phyloP scores from a whole-genome alignment of 2,888 invertebrate species.

The Trissolcus brochymenae region DNA sequence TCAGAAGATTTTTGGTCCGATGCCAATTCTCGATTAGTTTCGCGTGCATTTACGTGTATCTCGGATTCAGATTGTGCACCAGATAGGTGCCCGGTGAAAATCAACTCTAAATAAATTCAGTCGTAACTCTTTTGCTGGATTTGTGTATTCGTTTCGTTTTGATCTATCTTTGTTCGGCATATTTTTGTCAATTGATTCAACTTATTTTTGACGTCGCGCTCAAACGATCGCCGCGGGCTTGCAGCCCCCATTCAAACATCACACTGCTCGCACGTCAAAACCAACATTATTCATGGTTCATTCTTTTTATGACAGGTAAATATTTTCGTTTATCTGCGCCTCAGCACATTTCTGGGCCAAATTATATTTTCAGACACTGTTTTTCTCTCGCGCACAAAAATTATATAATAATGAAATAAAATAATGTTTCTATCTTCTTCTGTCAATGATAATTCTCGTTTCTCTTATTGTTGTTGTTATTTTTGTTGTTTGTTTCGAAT shows the following conservation, averaged over 20 bases:
- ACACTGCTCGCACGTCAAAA: too few relatives aligned
- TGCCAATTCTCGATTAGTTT: conserved; percentile 56
- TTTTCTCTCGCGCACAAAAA: too few relatives aligned
- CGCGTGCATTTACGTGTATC: conserved; percentile 48
- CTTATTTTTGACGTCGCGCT: conserved; percentile 18
- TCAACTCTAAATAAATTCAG: conserved; percentile 47
- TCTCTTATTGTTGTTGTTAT: too few relatives aligned
- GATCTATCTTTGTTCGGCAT: conserved; percentile 13
- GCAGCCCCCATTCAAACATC: too few relatives aligned
- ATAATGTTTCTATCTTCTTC: neutral
- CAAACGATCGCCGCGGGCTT: conserved; percentile 1
- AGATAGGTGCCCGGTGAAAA: conserved; percentile 42
- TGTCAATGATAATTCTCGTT: too few relatives aligned
- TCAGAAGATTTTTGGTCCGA: conserved; percentile 54
- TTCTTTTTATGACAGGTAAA: too few relatives aligned
- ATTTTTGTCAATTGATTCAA: conserved; percentile 15
- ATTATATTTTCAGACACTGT: too few relatives aligned
- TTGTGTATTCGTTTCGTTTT: conserved; percentile 15
- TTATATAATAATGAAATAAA: too few relatives aligned
- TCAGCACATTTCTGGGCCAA: too few relatives aligned
- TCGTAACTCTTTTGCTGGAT: conserved; percentile 21
- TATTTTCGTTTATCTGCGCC: too few relatives aligned
- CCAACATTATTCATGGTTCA: too few relatives aligned
- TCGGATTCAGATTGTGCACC: conserved; percentile 40
- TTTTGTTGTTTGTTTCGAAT: neutral